phyloP scores from a whole-genome alignment of 2,797 vertebrate genomes.

The Lacerta agilis region DNA sequence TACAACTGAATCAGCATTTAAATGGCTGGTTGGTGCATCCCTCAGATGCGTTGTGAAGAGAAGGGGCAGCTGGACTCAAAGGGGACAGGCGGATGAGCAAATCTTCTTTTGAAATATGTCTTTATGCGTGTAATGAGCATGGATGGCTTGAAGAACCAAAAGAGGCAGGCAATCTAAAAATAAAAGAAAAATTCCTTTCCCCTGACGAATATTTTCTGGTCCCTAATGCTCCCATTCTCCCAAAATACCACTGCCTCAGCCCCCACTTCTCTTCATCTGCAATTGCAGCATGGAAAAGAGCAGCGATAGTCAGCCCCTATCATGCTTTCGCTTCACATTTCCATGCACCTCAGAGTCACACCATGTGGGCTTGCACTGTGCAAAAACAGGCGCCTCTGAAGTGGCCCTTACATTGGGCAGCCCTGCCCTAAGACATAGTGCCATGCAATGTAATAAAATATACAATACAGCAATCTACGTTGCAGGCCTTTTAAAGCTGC shows the following conservation, averaged over 20 bases:
- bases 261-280: background rate
- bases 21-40: background rate
- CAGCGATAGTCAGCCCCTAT: background rate
- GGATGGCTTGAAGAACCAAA: background rate
- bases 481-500: no score
- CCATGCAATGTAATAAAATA: no score
- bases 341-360: background rate
- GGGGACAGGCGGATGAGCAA: background rate
- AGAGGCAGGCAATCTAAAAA: background rate
- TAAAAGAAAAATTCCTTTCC: background rate
- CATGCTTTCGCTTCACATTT: background rate
- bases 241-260: background rate
- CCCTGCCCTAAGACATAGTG: no score
- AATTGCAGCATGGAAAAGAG: background rate
- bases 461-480: no score
- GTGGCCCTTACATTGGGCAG: no score
- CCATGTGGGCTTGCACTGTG: background rate
- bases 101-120: background rate
- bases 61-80: background rate
- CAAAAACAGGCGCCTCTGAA: no score
- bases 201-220: background rate
- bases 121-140: background rate
- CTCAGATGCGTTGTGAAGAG: background rate
- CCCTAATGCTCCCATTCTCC: background rate
- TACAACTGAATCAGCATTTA: background rate